Percentiles rank a stretch among this genome's conserved stretches.
phyloP scores from a whole-genome alignment of 2,797 vertebrate genomes.

The Peromyscus melanophrys region DNA sequence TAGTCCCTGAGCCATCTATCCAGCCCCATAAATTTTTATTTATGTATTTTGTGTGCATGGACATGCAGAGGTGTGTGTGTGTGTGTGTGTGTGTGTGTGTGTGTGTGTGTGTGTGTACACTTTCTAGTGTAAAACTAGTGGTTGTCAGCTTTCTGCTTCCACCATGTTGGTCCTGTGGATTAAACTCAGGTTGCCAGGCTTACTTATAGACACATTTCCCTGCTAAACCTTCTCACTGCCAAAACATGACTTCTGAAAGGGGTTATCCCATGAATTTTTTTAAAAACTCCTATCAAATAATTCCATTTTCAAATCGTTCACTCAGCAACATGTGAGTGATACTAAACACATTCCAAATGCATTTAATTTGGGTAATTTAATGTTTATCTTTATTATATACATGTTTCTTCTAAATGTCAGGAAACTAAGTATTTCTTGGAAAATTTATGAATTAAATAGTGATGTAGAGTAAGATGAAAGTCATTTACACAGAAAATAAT shows the following conservation, averaged over 20 bases:
- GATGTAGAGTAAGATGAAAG: neutral
- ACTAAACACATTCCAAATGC: neutral
- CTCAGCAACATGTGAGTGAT: neutral
- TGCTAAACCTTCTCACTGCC: neutral
- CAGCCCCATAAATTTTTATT: neutral
- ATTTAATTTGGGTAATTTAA: conserved; percentile 1
- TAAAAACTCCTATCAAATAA: neutral
- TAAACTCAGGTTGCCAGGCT: neutral
- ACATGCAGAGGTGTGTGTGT: neutral
- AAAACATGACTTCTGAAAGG: neutral
- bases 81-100: neutral
- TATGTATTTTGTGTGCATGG: neutral
- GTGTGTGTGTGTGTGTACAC: neutral
- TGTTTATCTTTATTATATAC: conserved; percentile 5
- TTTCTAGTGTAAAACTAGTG: neutral
- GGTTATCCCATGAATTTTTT: neutral
- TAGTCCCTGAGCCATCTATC: neutral
- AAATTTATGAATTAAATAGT: conserved; percentile 13
- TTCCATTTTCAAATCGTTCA: neutral
- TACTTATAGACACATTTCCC: neutral
- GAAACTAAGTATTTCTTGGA: conserved; percentile 41
- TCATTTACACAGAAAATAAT: neutral
- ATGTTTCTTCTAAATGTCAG: neutral
- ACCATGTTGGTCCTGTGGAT: too few species aligned
- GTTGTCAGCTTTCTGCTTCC: neutral